Percentiles rank a stretch among this genome's conserved stretches.
phyloP scores from a whole-genome alignment of 23 tunicate genomes.

The Oikopleura vanhoeffeni region DNA sequence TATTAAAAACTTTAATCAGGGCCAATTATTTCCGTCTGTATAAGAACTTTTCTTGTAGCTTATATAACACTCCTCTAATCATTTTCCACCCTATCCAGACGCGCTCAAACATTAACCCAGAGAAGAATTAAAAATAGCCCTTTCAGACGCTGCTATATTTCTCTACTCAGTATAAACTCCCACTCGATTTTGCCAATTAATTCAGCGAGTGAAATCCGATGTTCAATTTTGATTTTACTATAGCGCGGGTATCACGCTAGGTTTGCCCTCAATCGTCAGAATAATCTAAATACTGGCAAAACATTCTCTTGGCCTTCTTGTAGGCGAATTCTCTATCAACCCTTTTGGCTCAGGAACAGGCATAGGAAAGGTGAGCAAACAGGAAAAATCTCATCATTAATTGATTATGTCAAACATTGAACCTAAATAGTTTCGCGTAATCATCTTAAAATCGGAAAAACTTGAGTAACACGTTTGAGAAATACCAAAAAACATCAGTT shows the following conservation, averaged over 20 bases:
- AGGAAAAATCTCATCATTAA: no score
- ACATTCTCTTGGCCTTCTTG: constrained; percentile 46
- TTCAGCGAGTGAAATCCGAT: constrained; percentile 45
- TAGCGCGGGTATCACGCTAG: constrained; percentile 41
- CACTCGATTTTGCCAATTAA: constrained; percentile 64
- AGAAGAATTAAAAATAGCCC: constrained; percentile 32
- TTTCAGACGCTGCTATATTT: constrained; percentile 59
- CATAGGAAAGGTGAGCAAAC: constrained; percentile 68
- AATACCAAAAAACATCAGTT: no score
- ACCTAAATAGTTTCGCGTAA: no score
- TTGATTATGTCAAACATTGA: no score
- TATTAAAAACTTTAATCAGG: no score
- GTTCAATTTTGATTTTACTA: constrained; percentile 79
- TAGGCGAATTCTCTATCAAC: constrained; percentile 76
- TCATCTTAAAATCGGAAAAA: no score
- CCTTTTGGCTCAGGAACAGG: constrained; percentile 99
- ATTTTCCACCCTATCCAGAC: no score
- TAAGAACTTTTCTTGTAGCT: no score
- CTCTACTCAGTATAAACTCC: constrained; percentile 55
- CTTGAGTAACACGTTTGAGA: no score
- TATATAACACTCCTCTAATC: no score
- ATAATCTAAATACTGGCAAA: constrained; percentile 24
- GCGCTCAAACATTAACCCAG: constrained; percentile 39
- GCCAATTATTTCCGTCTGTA: no score
- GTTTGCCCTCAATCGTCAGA: constrained; percentile 49